Percentiles rank a stretch among this genome's conserved stretches.
These are phyloP conservation scores for Garrulus glandarius DNA, from an alignment of 2,797 vertebrate species.

Conservation along the genomic window DNA sequence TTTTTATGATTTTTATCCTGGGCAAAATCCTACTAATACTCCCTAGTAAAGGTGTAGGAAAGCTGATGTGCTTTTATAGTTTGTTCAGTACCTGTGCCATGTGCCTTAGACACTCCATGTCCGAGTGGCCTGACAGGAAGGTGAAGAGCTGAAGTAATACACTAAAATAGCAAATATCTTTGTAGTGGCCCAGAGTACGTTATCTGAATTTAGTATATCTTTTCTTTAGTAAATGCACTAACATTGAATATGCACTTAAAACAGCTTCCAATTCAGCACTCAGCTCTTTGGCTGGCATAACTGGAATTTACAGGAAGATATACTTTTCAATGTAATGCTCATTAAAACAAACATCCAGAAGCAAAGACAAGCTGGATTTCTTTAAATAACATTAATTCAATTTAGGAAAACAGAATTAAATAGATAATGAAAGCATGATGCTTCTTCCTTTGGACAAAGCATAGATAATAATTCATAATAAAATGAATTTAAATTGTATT, in stretches of 20 bases:
- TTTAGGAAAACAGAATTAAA: constrained; percentile 1
- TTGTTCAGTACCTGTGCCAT: not conserved
- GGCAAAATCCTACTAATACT: not conserved
- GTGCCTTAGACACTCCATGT: not conserved
- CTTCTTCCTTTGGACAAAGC: constrained; percentile 4
- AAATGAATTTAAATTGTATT: constrained; percentile 14
- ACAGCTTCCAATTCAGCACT: not conserved
- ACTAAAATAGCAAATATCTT: not conserved
- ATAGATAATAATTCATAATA: not conserved
- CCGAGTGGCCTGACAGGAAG: not conserved
- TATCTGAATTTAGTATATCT: not conserved
- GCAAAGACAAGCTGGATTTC: not conserved
- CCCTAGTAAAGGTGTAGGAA: not conserved
- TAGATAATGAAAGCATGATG: not conserved
- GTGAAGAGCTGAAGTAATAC: not conserved
- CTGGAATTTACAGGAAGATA: not conserved
- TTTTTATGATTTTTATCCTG: not conserved
- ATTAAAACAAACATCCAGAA: not conserved
- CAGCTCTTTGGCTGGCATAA: not conserved
- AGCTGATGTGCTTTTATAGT: not conserved
- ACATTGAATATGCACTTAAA: not conserved
- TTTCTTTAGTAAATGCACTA: not conserved
- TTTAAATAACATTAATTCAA: not conserved
- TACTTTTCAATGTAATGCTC: not conserved
- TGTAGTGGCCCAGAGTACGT: rapidly evolving